A percentile compares a stretch with the other conserved stretches of the same genome.
phyloP scores from a whole-genome alignment of 2,888 invertebrate species.

The Diplolepis rosae region DNA sequence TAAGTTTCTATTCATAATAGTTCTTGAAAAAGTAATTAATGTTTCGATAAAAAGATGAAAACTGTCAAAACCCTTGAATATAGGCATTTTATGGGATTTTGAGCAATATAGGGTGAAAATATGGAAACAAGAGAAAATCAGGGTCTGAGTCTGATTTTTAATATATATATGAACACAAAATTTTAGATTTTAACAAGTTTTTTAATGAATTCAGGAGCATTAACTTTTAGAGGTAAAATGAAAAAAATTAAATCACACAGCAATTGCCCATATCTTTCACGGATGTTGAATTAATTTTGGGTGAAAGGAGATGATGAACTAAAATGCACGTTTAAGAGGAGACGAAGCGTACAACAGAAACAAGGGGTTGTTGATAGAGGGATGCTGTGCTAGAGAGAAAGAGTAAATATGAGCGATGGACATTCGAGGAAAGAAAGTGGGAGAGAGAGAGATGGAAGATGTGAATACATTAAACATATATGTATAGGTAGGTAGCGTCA shows the following conservation, averaged over 20 bases:
- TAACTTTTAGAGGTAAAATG: too few relatives aligned
- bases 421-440: slow-evolving; percentile 33
- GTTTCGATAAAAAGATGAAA: too few relatives aligned
- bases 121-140: too few relatives aligned
- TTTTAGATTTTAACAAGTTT: too few relatives aligned
- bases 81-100: too few relatives aligned
- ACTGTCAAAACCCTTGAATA: too few relatives aligned
- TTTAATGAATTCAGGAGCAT: too few relatives aligned
- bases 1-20: too few relatives aligned
- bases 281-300: slow-evolving; percentile 5
- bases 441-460: slow-evolving; percentile 48
- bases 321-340: slow-evolving; percentile 56
- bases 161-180: too few relatives aligned
- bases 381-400: slow-evolving; percentile 43
- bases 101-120: too few relatives aligned
- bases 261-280: slow-evolving; percentile 4
- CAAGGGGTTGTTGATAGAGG: slow-evolving; percentile 37
- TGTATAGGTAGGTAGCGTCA: slow-evolving; percentile 65
- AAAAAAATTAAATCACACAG: slow-evolving; percentile 16
- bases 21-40: too few relatives aligned
- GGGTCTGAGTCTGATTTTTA: too few relatives aligned
- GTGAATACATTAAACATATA: slow-evolving; percentile 65
- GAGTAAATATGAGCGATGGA: slow-evolving; percentile 55
- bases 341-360: slow-evolving; percentile 35
- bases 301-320: slow-evolving; percentile 36